Percentiles rank a stretch among this genome's conserved stretches.
These are phyloP conservation scores for Hesperophylax magnus DNA, from an alignment of 1,140 invertebrate species.

Conservation along the genomic window DNA sequence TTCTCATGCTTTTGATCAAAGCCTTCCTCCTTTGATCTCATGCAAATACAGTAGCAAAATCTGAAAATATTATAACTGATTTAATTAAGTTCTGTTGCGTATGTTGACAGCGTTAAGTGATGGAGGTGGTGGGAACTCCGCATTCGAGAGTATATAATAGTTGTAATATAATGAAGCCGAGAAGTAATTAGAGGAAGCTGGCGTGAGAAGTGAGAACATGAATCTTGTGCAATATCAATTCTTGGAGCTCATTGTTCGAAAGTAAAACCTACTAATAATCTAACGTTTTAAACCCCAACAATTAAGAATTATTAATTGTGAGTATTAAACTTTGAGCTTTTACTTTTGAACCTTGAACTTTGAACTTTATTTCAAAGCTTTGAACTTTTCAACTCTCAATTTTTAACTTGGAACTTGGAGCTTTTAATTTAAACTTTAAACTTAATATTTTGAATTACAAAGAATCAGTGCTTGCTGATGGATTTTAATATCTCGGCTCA, in stretches of 20 bases:
- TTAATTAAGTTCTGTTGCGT: neutral
- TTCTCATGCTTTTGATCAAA: too few species aligned
- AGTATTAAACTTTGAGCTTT: too few species aligned
- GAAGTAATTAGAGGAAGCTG: neutral
- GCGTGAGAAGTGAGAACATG: neutral
- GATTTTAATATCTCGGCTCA: too few species aligned
- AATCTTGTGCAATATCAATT: neutral
- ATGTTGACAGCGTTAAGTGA: neutral
- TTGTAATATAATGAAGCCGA: neutral
- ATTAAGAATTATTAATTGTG: too few species aligned
- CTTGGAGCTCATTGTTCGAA: constrained; percentile 3
- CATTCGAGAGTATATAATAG: neutral
- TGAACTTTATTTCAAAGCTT: too few species aligned
- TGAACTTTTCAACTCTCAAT: too few species aligned
- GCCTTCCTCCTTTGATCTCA: neutral
- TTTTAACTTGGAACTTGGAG: too few species aligned
- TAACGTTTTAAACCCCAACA: too few species aligned
- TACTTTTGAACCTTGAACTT: too few species aligned
- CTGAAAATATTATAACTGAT: neutral
- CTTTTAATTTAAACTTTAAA: too few species aligned
- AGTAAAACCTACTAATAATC: neutral
- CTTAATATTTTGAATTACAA: too few species aligned
- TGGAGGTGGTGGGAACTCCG: constrained; percentile 1
- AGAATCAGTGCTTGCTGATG: too few species aligned
- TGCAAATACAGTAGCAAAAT: neutral